These are phyloP conservation scores for Caprella mutica DNA, from an alignment of 2,888 invertebrate genomes.

Conservation along the genomic window DNA sequence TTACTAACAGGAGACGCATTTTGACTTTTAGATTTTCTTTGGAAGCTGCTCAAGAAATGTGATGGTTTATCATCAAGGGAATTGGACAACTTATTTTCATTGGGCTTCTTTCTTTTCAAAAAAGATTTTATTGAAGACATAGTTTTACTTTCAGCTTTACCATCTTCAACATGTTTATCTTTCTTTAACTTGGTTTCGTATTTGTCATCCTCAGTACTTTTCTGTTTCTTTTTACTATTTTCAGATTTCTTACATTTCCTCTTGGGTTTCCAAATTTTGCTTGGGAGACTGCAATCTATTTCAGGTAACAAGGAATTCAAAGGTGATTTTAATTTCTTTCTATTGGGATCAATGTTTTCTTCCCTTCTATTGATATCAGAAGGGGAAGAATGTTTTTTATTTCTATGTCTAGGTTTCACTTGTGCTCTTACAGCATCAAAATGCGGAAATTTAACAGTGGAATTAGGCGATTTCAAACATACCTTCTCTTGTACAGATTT, in stretches of 20 bases:
- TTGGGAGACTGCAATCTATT: background rate
- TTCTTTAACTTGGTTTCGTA: slow-evolving; percentile 29
- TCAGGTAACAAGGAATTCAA: slow-evolving; percentile 4
- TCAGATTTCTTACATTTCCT: slow-evolving; percentile 15
- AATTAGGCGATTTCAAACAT: slow-evolving; percentile 23
- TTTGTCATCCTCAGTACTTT: slow-evolving; percentile 12
- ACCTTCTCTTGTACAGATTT: slow-evolving; percentile 21
- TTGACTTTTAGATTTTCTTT: slow-evolving; percentile 22
- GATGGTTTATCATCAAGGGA: slow-evolving; percentile 25
- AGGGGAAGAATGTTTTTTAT: slow-evolving; percentile 25
- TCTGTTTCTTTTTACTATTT: slow-evolving; percentile 21
- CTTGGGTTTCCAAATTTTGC: too few species aligned
- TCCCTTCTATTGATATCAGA: slow-evolving; percentile 11
- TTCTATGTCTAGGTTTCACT: slow-evolving; percentile 14
- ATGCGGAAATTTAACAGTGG: slow-evolving; percentile 29
- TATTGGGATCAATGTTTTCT: slow-evolving; percentile 17
- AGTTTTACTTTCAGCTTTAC: too few species aligned
- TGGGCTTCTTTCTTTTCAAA: slow-evolving; percentile 25
- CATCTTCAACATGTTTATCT: too few species aligned
- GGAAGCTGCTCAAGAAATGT: slow-evolving; percentile 29
- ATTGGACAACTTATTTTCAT: slow-evolving; percentile 11
- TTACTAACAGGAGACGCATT: slow-evolving; percentile 16
- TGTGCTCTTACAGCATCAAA: slow-evolving; percentile 28
- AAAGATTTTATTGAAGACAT: slow-evolving; percentile 27
- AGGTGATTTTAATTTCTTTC: slow-evolving; percentile 26